Evolutionary conservation across 2,888 invertebrate species (phyloP).

Genomic region (Pimpla rufipes): DNA sequence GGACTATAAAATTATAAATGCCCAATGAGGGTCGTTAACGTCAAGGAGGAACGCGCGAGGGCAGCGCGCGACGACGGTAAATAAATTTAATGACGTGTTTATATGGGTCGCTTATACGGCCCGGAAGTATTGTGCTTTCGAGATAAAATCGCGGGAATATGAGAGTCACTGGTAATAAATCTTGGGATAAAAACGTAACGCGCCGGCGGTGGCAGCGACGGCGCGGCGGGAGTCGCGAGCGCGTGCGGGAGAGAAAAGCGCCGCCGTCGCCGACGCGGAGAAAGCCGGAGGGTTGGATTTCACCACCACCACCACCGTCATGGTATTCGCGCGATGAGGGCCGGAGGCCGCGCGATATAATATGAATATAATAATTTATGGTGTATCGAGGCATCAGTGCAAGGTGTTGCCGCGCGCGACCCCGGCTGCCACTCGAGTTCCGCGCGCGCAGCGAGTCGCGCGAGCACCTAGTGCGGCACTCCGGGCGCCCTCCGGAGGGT

Average conservation of each 20-base stretch:
- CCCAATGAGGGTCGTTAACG: not conserved
- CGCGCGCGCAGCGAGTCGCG: no score
- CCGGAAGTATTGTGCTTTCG: conserved; percentile 50
- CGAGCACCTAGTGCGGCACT: no score
- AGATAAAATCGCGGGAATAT: conserved; percentile 65
- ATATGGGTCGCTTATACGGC: conserved; percentile 20
- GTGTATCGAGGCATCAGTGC: conserved; percentile 80
- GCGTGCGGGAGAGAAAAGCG: conserved; percentile 37
- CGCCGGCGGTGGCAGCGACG: conserved; percentile 28
- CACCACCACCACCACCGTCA: no score
- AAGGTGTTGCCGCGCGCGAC: conserved; percentile 78
- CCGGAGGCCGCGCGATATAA: conserved; percentile 73
- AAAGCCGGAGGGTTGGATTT: conserved; percentile 29
- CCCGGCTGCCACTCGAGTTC: conserved; percentile 68
- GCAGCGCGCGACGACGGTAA: conserved; percentile 41
- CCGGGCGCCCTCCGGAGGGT: conserved; percentile 19
- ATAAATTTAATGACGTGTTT: conserved; percentile 57
- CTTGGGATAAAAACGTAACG: conserved; percentile 76
- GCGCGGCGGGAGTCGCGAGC: conserved; percentile 22
- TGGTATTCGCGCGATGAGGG: conserved; percentile 37
- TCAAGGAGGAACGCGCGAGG: conserved; percentile 8
- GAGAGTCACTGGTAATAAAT: conserved; percentile 77
- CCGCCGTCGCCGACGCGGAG: conserved; percentile 27
- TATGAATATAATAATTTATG: conserved; percentile 81
- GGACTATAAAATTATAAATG: conserved; percentile 24